A percentile compares a stretch with the other conserved stretches of the same genome.
These are phyloP conservation scores for Gobiocypris rarus DNA, from an alignment of 2,113 vertebrate genomes.

Conservation along the genomic window DNA sequence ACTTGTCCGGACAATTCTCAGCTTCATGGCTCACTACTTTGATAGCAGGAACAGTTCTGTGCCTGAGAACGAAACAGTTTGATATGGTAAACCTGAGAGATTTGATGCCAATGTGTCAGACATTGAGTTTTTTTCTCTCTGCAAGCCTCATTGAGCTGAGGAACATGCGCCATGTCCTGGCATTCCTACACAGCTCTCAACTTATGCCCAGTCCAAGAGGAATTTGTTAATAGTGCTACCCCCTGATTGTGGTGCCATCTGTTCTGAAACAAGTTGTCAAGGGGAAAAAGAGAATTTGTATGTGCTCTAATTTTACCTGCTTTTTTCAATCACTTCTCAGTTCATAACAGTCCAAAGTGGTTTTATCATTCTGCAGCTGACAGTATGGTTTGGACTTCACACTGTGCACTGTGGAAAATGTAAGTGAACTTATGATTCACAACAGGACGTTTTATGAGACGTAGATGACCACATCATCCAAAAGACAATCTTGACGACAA, in stretches of 20 bases:
- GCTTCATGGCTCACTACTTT: slow-evolving; percentile 24
- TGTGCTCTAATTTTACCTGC: slow-evolving; percentile 62
- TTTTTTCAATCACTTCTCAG: slow-evolving; percentile 17
- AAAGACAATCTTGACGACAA: slow-evolving; percentile 7
- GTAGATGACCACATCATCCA: background rate
- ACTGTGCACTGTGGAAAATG: slow-evolving; percentile 11
- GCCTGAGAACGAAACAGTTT: slow-evolving; percentile 12
- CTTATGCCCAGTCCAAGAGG: slow-evolving; percentile 55
- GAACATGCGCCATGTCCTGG: slow-evolving; percentile 65
- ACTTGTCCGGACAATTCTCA: background rate
- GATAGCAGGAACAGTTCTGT: slow-evolving; percentile 8
- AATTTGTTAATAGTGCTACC: slow-evolving; percentile 68
- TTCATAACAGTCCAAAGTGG: background rate
- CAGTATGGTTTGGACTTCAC: slow-evolving; percentile 10
- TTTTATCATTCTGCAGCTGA: background rate
- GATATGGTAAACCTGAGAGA: slow-evolving; percentile 48
- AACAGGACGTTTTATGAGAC: background rate
- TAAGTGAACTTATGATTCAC: background rate
- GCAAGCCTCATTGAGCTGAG: slow-evolving; percentile 58
- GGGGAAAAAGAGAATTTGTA: slow-evolving; percentile 63
- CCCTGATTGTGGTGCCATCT: slow-evolving; percentile 72
- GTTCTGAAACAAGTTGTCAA: slow-evolving; percentile 59
- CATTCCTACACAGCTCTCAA: slow-evolving; percentile 48
- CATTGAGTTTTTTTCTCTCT: slow-evolving; percentile 45
- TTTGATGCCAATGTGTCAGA: slow-evolving; percentile 37